Evolutionary conservation across 2,113 vertebrate species (phyloP).

Genomic region (Ceuthmochares aereus): DNA sequence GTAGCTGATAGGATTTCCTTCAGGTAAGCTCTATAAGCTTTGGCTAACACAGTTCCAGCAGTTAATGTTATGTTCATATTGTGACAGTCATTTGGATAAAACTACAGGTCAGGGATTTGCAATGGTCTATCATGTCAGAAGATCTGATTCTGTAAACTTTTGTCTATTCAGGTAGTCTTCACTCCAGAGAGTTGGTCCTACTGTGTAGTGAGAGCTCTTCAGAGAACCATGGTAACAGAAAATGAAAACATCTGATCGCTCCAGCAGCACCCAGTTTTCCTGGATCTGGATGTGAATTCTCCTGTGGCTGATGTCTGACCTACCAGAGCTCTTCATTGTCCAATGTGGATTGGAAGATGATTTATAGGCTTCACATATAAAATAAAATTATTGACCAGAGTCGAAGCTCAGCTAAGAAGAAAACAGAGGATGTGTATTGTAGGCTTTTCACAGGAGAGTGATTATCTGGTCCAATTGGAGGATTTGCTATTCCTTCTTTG

Average conservation of each 20-base stretch:
- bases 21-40: neutral
- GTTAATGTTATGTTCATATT: neutral
- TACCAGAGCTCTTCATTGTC: neutral
- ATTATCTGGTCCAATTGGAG: slow-evolving; percentile 89
- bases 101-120: neutral
- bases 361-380: slow-evolving; percentile 73
- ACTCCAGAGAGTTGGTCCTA: neutral
- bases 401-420: slow-evolving; percentile 76
- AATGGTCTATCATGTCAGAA: neutral
- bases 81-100: neutral
- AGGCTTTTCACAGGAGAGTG: slow-evolving; percentile 89
- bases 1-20: neutral
- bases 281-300: neutral
- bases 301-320: neutral
- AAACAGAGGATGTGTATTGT: slow-evolving; percentile 87
- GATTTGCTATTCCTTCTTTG: slow-evolving; percentile 87
- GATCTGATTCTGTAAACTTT: neutral
- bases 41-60: neutral
- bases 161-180: neutral
- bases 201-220: neutral
- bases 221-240: neutral
- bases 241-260: neutral
- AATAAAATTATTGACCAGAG: slow-evolving; percentile 88
- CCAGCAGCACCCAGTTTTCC: neutral
- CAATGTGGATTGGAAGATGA: slow-evolving; percentile 64